These are phyloP conservation scores for Protaetia brevitarsis DNA, from an alignment of 1,140 invertebrate genomes.

Conservation along the genomic window DNA sequence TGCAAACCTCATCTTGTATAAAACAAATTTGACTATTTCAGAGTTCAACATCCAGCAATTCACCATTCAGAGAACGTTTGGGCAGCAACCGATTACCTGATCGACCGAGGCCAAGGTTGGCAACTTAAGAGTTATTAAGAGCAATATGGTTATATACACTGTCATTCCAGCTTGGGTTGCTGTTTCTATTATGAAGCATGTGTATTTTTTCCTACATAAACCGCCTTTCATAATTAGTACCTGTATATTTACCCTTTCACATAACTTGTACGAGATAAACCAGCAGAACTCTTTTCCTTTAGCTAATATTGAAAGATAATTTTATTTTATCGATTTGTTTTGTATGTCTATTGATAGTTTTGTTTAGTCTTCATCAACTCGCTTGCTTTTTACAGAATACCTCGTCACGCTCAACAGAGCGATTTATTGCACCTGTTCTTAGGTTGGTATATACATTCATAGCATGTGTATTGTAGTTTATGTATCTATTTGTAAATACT, in stretches of 20 bases:
- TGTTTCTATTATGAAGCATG: constrained; percentile 37
- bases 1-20: not conserved
- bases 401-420: constrained; percentile 38
- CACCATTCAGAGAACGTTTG: constrained; percentile 80
- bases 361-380: constrained; percentile 21
- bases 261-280: constrained; percentile 17
- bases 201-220: constrained; percentile 24
- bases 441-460: constrained; percentile 32
- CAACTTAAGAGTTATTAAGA: constrained; percentile 37
- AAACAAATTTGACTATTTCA: constrained; percentile 32
- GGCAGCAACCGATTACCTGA: constrained; percentile 82
- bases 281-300: not conserved
- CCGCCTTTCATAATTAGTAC: constrained; percentile 18
- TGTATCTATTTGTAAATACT: not conserved
- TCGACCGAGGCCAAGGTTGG: constrained; percentile 76
- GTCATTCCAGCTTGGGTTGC: constrained; percentile 35
- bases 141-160: not conserved
- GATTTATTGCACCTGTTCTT: constrained; percentile 38
- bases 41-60: constrained; percentile 63
- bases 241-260: not conserved
- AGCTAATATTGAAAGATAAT: constrained; percentile 23
- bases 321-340: constrained; percentile 18
- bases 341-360: constrained; percentile 17
- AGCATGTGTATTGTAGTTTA: not conserved
- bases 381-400: constrained; percentile 42